Percentiles rank a stretch among this genome's conserved stretches.
Evolutionary conservation across 2,888 invertebrate genomes (phyloP).

Genomic region (Oxyscelio sp.): DNA sequence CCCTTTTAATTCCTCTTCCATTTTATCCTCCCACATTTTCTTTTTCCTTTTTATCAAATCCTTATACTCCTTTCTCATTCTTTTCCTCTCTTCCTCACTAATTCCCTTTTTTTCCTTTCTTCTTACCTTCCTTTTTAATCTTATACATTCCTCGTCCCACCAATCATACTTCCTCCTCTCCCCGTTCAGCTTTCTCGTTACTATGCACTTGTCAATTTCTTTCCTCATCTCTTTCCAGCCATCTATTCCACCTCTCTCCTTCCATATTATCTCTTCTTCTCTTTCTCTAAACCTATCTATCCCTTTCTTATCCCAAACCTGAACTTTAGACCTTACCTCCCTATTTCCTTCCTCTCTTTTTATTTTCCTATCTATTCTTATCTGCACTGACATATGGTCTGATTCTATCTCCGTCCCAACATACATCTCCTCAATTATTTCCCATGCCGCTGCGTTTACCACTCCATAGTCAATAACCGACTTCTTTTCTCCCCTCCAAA

Average conservation of each 20-base stretch:
- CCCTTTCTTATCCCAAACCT: too few species aligned
- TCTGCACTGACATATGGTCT: background rate
- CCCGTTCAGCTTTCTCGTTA: background rate
- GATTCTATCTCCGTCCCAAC: background rate
- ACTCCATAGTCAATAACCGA: too few species aligned
- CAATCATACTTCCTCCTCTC: background rate
- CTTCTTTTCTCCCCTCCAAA: background rate
- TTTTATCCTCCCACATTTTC: background rate
- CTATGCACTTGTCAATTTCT: background rate
- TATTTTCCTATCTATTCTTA: background rate
- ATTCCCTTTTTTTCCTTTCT: background rate
- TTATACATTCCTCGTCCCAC: constrained; percentile 5
- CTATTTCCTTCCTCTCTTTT: background rate
- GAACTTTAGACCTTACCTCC: too few species aligned
- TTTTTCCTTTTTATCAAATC: background rate
- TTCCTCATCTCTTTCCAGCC: background rate
- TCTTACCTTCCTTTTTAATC: background rate
- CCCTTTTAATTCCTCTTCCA: background rate
- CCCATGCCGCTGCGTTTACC: background rate
- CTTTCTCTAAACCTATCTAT: background rate
- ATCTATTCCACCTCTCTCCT: background rate
- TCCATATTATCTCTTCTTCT: background rate
- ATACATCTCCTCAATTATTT: background rate
- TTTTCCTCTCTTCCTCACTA: background rate
- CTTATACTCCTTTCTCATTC: background rate